Conservation (phyloP, 2,797 vertebrate genomes). For the Miichthys miiuy region DNA sequence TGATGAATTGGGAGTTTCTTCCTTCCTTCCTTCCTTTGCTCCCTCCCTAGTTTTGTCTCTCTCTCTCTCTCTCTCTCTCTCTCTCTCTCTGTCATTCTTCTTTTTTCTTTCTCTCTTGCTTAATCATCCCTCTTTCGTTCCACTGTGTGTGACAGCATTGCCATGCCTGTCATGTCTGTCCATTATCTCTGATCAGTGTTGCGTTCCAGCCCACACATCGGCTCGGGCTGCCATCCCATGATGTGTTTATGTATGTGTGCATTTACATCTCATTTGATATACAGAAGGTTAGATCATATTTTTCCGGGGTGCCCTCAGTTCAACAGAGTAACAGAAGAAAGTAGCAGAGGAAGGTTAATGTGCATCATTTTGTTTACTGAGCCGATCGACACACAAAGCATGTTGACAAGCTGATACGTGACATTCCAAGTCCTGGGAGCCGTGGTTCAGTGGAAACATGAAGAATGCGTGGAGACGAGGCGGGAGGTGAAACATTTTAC, state of each 20-base stretch:
- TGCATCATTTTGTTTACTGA: not conserved
- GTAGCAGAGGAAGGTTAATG: conserved; percentile 7
- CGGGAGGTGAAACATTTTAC: not conserved
- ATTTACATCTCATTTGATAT: conserved; percentile 42
- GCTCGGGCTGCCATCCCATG: conserved; percentile 43
- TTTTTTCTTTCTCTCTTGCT: conserved; percentile 7
- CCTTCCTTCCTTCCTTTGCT: conserved; percentile 27
- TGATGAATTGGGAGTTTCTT: conserved; percentile 70
- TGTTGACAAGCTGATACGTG: conserved; percentile 18
- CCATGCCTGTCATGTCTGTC: conserved; percentile 70
- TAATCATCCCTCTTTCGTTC: conserved; percentile 53
- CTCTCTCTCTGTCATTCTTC: conserved; percentile 3
- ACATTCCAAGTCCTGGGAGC: not conserved
- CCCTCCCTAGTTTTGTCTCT: conserved; percentile 26
- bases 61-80: conserved; percentile 24
- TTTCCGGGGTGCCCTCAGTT: conserved; percentile 10
- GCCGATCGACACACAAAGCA: conserved; percentile 24
- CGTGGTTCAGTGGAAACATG: conserved; percentile 17
- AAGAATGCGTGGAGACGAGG: conserved; percentile 17
- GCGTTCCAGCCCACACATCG: conserved; percentile 63
- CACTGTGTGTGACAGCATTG: conserved; percentile 55
- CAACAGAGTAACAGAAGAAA: not conserved
- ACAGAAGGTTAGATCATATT: conserved; percentile 14
- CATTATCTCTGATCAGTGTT: conserved; percentile 78
- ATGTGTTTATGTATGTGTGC: conserved; percentile 35